Percentiles rank a stretch among this genome's conserved stretches.
phyloP scores from a whole-genome alignment of 2,113 vertebrate species.

The Paracanthobrama guichenoti region DNA sequence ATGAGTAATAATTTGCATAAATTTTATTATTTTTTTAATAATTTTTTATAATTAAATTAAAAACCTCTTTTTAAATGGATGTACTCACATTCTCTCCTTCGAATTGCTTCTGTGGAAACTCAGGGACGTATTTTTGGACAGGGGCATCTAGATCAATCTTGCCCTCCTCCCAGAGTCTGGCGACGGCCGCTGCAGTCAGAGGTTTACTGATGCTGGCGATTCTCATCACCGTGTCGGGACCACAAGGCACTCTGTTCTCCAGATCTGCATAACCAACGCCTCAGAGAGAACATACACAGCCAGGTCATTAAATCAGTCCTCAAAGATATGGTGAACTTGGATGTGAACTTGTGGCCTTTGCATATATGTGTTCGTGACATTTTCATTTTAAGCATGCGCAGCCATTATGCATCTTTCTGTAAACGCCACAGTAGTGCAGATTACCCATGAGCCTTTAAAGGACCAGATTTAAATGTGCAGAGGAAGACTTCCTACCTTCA shows the following conservation, averaged over 20 bases:
- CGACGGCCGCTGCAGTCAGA: conserved; percentile 88
- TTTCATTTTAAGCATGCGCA: background rate
- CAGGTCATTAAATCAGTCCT: background rate
- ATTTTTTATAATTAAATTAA: too few relatives aligned
- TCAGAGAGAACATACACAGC: conserved; percentile 56
- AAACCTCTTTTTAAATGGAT: background rate
- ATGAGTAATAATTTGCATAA: too few relatives aligned
- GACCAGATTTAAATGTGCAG: background rate
- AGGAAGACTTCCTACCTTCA: conserved; percentile 80
- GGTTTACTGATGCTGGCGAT: conserved; percentile 98
- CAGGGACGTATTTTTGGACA: conserved; percentile 93
- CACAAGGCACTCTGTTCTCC: conserved; percentile 89
- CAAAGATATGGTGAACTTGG: background rate
- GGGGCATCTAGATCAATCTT: conserved; percentile 90
- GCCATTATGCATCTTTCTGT: background rate
- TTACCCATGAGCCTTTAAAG: background rate
- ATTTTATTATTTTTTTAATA: too few relatives aligned
- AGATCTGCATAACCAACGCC: conserved; percentile 92
- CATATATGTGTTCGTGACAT: background rate
- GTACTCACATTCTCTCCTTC: conserved; percentile 87
- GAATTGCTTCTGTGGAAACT: conserved; percentile 92
- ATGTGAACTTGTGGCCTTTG: background rate
- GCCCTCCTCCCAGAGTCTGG: conserved; percentile 88
- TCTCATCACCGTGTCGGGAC: conserved; percentile 87
- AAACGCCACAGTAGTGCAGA: background rate